A percentile compares a stretch with the other conserved stretches of the same genome.
These are phyloP conservation scores for Trinectes maculatus DNA, from an alignment of 2,113 vertebrate genomes.

Conservation along the genomic window DNA sequence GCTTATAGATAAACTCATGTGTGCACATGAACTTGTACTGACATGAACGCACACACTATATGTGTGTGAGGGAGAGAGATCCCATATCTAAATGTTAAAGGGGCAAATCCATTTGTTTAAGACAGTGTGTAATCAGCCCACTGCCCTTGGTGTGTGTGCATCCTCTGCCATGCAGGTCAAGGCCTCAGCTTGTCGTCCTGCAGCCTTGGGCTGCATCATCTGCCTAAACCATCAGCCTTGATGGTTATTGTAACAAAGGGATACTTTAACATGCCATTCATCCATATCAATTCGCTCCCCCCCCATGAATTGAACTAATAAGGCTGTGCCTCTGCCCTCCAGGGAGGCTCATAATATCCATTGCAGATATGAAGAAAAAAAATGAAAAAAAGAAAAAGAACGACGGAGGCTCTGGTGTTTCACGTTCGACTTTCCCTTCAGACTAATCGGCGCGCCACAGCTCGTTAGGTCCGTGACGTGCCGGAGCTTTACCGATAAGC, in stretches of 20 bases:
- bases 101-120: conserved; percentile 76
- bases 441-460: conserved; percentile 82
- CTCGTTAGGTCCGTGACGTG: conserved; percentile 81
- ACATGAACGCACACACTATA: conserved; percentile 9
- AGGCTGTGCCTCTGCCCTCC: conserved; percentile 79
- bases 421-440: conserved; percentile 79
- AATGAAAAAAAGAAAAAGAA: conserved; percentile 54
- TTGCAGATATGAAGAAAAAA: conserved; percentile 71
- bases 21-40: no score
- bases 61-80: conserved; percentile 5
- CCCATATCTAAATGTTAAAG: conserved; percentile 68
- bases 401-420: conserved; percentile 74
- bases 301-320: conserved; percentile 83
- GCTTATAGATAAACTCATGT: no score
- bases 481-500: conserved; percentile 81
- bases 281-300: conserved; percentile 77
- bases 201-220: conserved; percentile 77
- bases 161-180: conserved; percentile 71
- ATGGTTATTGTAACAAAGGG: conserved; percentile 82
- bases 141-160: conserved; percentile 64
- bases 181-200: conserved; percentile 73
- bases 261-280: conserved; percentile 77
- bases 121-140: conserved; percentile 68
- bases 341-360: conserved; percentile 81
- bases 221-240: conserved; percentile 76